Evolutionary conservation across 2,888 invertebrate species (phyloP).

Genomic region (Dromius quadrimaculatus): DNA sequence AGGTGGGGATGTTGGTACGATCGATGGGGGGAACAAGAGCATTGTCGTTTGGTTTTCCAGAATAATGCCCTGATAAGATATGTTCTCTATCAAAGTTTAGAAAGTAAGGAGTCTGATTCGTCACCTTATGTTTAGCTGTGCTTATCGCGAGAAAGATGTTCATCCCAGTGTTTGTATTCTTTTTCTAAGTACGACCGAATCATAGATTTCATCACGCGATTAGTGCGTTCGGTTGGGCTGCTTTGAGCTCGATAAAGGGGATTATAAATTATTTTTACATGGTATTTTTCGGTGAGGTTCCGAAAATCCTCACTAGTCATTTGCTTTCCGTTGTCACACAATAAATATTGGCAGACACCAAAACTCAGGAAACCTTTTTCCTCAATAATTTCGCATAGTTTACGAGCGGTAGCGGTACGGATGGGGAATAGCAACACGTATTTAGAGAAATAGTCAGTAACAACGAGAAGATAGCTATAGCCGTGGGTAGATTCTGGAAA

Average conservation of each 20-base stretch:
- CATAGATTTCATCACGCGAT: constrained; percentile 57
- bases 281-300: constrained; percentile 54
- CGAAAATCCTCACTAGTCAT: neutral
- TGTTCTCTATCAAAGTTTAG: neutral
- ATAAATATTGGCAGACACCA: constrained; percentile 50
- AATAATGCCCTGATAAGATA: neutral
- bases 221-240: constrained; percentile 58
- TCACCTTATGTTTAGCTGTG: constrained; percentile 52
- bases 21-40: constrained; percentile 1
- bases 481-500: constrained; percentile 3
- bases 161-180: constrained; percentile 55
- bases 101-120: neutral
- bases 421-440: neutral
- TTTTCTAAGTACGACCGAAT: constrained; percentile 55
- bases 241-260: constrained; percentile 58
- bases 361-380: constrained; percentile 45
- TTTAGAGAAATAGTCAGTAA: constrained; percentile 15
- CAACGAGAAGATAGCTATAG: constrained; percentile 5
- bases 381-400: constrained; percentile 2
- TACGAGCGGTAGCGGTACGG: neutral
- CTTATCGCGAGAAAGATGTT: constrained; percentile 56
- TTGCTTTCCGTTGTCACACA: constrained; percentile 2
- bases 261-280: constrained; percentile 51
- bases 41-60: neutral
- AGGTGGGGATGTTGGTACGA: neutral